phyloP scores from a whole-genome alignment of 2,888 invertebrate species.

The Vandiemenella viatica region DNA sequence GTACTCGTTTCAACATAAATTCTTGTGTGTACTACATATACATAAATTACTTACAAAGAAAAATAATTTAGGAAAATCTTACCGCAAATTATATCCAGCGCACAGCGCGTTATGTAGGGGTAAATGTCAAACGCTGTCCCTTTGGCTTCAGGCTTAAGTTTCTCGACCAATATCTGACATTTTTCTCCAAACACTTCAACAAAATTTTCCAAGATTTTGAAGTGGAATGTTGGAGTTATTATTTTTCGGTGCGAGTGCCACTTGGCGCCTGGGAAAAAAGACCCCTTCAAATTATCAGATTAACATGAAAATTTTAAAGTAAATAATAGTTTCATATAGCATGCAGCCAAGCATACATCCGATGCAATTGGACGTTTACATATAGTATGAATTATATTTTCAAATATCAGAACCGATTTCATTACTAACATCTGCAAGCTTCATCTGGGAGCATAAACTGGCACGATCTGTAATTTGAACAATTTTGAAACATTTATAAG shows the following conservation, averaged over 20 bases:
- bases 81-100: conserved; percentile 55
- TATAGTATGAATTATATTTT: too few relatives aligned
- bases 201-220: conserved; percentile 42
- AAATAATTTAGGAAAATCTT: conserved; percentile 17
- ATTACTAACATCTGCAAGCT: too few relatives aligned
- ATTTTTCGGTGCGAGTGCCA: conserved; percentile 44
- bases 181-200: conserved; percentile 44
- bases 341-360: too few relatives aligned
- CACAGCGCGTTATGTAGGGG: conserved; percentile 40
- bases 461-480: too few relatives aligned
- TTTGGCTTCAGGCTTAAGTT: conserved; percentile 28
- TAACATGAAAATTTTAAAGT: too few relatives aligned
- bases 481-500: too few relatives aligned
- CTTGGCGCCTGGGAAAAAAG: conserved; percentile 31
- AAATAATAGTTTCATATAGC: too few relatives aligned
- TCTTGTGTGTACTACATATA: not conserved
- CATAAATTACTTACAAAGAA: not conserved
- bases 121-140: conserved; percentile 35
- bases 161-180: conserved; percentile 33
- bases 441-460: too few relatives aligned
- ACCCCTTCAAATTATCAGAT: too few relatives aligned
- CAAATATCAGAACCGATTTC: too few relatives aligned
- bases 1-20: too few relatives aligned
- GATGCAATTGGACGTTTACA: too few relatives aligned
- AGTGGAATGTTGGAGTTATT: conserved; percentile 47